Evolutionary conservation across 2,113 vertebrate species (phyloP), one percentile per base, ranked within the genome.

Genomic region (Odontesthes bonariensis): DNA sequence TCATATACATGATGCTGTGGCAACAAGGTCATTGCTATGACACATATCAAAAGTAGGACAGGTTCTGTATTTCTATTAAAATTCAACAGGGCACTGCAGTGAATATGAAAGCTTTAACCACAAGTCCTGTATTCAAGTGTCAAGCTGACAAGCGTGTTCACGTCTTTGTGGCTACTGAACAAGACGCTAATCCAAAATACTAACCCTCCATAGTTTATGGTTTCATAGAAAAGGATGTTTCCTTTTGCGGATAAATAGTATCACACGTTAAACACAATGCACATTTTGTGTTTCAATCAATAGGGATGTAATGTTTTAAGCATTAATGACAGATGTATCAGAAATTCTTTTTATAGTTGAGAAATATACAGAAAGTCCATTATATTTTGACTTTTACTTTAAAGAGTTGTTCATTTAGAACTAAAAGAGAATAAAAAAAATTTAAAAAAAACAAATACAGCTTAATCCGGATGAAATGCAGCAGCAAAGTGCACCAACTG

Each of bases 401-500:
- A 4, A 46, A 20, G n/a, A 49, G 19, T 23, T 73, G 53, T 63
- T 71, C 71, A 53, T 54, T 77, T 73, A 66, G 65, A 54, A 64
- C 9, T 19, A 69, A 74, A 6, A 75, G 69, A 65, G 44, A 73
- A 52, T 88, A 78, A 58, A 73, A 83, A 87, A 69, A 73, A 27
- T 73, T 1, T 11, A 68, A 75, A 52, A 22, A 46, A 57, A 62
- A 27, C 40, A 86, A 86, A 71, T 11, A 69, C 77, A 59, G 74
- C 67, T 78, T 91, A 86, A 90, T 90, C 82, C 88, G 84, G 85
- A 90, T 87, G 78, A 88, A 90, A 47, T 63, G 35, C 47, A 46
- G 46, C 5, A 44, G 70, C n/a, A 35, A 69, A 71, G 65, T 14
- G 32, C 54, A 23, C 8, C 1, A 54, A 55, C 59, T 9, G 44